Evolutionary conservation across 2,113 vertebrate genomes (phyloP).

Genomic region (Trematomus loennbergii): DNA sequence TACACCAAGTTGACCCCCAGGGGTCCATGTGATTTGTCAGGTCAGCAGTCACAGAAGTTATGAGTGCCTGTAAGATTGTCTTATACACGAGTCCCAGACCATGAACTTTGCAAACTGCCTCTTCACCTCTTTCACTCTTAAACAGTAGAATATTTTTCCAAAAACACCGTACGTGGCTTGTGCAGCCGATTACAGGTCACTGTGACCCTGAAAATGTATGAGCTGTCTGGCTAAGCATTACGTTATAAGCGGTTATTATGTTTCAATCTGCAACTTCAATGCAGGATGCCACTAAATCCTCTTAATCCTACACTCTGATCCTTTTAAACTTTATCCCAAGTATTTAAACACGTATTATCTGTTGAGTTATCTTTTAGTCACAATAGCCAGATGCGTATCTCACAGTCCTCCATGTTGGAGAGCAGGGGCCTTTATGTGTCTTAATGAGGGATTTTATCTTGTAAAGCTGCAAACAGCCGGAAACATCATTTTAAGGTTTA

Average conservation of each 20-base stretch:
- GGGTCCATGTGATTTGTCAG: slow-evolving; percentile 50
- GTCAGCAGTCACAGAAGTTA: slow-evolving; percentile 46
- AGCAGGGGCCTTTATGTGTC: slow-evolving; percentile 39
- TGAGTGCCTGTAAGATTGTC: slow-evolving; percentile 68
- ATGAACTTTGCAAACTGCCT: slow-evolving; percentile 39
- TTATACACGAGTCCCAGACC: slow-evolving; percentile 36
- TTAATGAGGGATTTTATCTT: slow-evolving; percentile 40
- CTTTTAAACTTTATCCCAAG: slow-evolving; percentile 1
- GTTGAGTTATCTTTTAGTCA: slow-evolving; percentile 1
- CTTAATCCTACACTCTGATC: background rate
- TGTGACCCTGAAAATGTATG: slow-evolving; percentile 18
- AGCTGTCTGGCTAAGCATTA: slow-evolving; percentile 26
- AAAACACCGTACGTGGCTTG: slow-evolving; percentile 39
- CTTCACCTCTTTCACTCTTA: slow-evolving; percentile 28
- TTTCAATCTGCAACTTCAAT: background rate
- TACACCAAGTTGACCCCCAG: slow-evolving; percentile 50
- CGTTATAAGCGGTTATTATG: background rate
- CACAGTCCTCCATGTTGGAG: slow-evolving; percentile 46
- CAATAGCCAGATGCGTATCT: slow-evolving; percentile 13
- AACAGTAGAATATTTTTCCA: slow-evolving; percentile 6
- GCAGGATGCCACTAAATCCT: background rate
- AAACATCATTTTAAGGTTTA: slow-evolving; percentile 28
- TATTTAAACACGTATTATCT: slow-evolving; percentile 6
- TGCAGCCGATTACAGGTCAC: slow-evolving; percentile 37
- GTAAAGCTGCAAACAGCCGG: slow-evolving; percentile 27